Conservation (phyloP, 2,797 vertebrate genomes). For the Xenentodon cancila region DNA sequence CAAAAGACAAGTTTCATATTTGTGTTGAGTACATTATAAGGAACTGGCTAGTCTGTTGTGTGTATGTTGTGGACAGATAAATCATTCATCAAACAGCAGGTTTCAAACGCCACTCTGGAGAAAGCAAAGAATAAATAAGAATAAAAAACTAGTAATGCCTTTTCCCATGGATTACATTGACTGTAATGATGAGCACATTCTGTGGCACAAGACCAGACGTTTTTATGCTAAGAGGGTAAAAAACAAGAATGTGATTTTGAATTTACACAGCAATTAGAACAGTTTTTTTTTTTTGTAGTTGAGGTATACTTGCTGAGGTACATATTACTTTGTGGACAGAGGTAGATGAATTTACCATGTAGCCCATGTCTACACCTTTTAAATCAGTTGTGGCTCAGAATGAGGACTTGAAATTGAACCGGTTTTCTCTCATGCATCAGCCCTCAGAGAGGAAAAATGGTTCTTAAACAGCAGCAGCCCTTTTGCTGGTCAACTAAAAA, state of each 20-base stretch:
- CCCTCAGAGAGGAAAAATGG: no score
- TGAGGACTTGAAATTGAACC: no score
- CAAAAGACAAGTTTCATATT: conserved; percentile 27
- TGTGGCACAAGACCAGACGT: conserved; percentile 7
- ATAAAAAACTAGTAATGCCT: no score
- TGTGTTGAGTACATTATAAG: conserved; percentile 11
- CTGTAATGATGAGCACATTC: background rate
- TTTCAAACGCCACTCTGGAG: conserved; percentile 46
- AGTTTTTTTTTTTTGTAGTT: background rate
- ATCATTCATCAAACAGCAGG: conserved; percentile 57
- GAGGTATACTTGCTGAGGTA: background rate
- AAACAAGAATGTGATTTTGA: background rate
- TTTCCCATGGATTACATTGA: conserved; percentile 21
- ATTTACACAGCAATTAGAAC: background rate
- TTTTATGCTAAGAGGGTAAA: background rate
- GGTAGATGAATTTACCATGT: no score
- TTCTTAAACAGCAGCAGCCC: no score
- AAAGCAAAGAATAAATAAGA: conserved; percentile 36
- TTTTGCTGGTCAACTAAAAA: no score
- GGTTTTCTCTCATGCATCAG: no score
- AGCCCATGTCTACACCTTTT: no score
- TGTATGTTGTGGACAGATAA: conserved; percentile 52
- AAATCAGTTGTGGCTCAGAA: background rate
- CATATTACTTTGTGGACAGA: no score
- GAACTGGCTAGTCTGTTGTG: conserved; percentile 31